phyloP scores from a whole-genome alignment of 1,140 invertebrate species.

The Nebria ingens region DNA sequence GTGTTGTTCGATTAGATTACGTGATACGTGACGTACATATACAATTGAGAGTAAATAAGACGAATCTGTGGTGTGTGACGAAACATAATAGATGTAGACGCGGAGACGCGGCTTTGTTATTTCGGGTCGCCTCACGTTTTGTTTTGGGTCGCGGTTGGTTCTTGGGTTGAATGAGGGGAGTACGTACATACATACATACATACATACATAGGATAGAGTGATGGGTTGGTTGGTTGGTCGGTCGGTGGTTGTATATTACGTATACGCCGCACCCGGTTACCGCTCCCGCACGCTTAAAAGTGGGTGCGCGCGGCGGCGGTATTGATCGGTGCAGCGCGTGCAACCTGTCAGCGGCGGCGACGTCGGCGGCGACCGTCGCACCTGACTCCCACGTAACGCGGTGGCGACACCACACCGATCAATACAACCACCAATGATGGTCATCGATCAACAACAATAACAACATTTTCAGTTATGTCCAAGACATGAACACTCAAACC shows the following conservation, averaged over 20 bases:
- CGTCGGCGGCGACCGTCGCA: constrained; percentile 11
- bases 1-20: too few relatives aligned
- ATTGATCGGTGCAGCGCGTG: constrained; percentile 16
- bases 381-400: neutral
- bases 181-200: neutral
- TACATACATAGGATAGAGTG: too few relatives aligned
- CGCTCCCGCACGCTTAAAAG: constrained; percentile 1
- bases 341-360: constrained; percentile 11
- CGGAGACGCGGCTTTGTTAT: too few relatives aligned
- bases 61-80: too few relatives aligned
- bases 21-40: too few relatives aligned
- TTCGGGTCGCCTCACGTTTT: neutral
- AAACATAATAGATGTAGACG: too few relatives aligned
- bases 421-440: neutral
- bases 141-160: neutral
- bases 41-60: too few relatives aligned
- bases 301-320: constrained; percentile 12
- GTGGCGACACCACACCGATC: neutral
- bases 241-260: too few relatives aligned
- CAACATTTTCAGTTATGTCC: too few relatives aligned
- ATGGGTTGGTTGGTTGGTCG: too few relatives aligned
- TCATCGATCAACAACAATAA: neutral
- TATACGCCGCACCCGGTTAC: neutral
- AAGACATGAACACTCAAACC: too few relatives aligned
- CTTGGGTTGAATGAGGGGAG: neutral